Conservation (phyloP, 2,113 vertebrate species). For the Electrona antarctica region DNA sequence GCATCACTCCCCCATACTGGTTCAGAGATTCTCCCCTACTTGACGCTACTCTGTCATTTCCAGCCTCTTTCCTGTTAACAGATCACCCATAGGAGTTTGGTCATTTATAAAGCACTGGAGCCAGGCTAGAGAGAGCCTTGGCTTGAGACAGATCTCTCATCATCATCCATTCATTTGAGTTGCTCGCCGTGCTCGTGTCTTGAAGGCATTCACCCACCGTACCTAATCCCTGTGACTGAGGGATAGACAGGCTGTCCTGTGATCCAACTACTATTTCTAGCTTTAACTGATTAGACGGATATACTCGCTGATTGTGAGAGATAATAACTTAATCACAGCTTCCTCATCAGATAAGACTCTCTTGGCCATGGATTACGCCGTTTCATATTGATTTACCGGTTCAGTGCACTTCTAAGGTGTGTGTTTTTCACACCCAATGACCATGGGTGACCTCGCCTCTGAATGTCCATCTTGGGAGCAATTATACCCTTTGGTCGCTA, state of each 20-base stretch:
- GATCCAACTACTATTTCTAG: conserved; percentile 39
- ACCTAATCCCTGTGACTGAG: conserved; percentile 32
- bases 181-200: conserved; percentile 33
- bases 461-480: too few species aligned
- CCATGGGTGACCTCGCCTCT: background rate
- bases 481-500: too few species aligned
- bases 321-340: conserved; percentile 63
- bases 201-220: conserved; percentile 18
- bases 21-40: conserved; percentile 4
- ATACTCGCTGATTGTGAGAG: conserved; percentile 49
- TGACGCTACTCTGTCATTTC: conserved; percentile 27
- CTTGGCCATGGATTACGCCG: conserved; percentile 61
- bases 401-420: conserved; percentile 33
- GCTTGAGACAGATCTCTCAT: conserved; percentile 20
- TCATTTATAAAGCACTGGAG: conserved; percentile 20
- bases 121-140: conserved; percentile 28
- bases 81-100: conserved; percentile 27
- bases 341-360: conserved; percentile 53
- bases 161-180: conserved; percentile 45
- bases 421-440: background rate
- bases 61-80: conserved; percentile 29
- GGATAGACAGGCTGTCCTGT: conserved; percentile 30
- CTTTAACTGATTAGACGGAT: conserved; percentile 51
- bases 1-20: conserved; percentile 13
- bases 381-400: conserved; percentile 61